These are phyloP conservation scores for Pseudopipra pipra DNA, from an alignment of 2,113 vertebrate species.

Conservation along the genomic window DNA sequence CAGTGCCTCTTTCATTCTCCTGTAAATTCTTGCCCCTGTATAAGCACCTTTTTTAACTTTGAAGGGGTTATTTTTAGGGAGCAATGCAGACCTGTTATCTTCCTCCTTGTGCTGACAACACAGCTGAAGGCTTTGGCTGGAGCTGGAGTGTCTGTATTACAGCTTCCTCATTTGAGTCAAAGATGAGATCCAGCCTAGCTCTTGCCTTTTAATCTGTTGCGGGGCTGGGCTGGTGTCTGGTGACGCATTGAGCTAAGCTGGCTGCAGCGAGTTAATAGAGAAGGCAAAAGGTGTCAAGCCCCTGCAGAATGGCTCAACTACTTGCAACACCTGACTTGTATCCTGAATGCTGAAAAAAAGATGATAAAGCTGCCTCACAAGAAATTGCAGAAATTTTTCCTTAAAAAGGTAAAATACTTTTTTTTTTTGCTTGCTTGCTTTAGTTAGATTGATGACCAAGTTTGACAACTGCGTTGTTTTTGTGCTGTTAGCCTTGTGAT, in stretches of 20 bases:
- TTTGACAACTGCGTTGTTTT: conserved; percentile 1
- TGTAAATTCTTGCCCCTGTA: not conserved
- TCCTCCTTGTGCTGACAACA: not conserved
- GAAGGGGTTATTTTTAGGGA: not conserved
- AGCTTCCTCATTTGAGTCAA: conserved; percentile 7
- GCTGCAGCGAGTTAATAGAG: conserved; percentile 12
- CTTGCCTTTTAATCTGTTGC: conserved; percentile 40
- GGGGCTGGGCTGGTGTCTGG: not conserved
- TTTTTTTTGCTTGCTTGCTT: not conserved
- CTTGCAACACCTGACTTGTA: not conserved
- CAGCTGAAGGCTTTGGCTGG: not conserved
- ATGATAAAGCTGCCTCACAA: conserved; percentile 66
- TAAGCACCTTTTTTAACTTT: not conserved
- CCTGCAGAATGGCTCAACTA: conserved; percentile 34
- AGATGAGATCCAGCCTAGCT: conserved; percentile 44
- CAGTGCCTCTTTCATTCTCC: not conserved
- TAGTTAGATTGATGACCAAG: not conserved
- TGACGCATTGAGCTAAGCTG: conserved; percentile 57
- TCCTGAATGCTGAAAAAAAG: not conserved
- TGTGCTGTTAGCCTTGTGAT: not conserved
- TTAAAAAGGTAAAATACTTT: conserved; percentile 68
- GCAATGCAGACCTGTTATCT: not conserved
- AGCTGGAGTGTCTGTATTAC: not conserved
- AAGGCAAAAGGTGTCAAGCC: conserved; percentile 51
- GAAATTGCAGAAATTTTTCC: conserved; percentile 65